Evolutionary conservation across 2,888 invertebrate genomes (phyloP).

Genomic region (Prosapia bicincta): DNA sequence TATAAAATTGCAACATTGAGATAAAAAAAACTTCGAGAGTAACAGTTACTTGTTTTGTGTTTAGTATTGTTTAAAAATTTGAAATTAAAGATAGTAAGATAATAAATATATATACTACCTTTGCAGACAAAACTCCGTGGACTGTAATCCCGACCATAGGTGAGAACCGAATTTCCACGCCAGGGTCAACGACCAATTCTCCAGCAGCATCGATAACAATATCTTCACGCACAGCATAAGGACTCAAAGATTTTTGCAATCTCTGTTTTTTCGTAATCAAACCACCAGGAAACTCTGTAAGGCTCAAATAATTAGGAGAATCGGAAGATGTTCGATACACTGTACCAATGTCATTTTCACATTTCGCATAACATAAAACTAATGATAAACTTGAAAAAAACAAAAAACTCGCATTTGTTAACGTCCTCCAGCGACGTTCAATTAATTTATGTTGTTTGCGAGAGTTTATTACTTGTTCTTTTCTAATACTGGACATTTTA

Average conservation of each 20-base stretch:
- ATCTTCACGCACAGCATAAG: conserved; percentile 75
- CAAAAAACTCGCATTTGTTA: neutral
- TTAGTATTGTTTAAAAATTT: too few relatives aligned
- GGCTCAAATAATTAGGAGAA: neutral
- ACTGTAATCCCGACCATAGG: conserved; percentile 93
- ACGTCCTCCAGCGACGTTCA: conserved; percentile 29
- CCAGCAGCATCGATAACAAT: conserved; percentile 74
- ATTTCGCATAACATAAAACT: neutral
- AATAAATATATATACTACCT: conserved; percentile 57
- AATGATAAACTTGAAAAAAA: neutral
- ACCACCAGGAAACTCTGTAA: conserved; percentile 45
- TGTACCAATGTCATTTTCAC: neutral
- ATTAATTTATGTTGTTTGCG: conserved; percentile 15
- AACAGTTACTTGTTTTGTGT: too few relatives aligned
- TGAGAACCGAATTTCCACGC: conserved; percentile 84
- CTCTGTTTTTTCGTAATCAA: conserved; percentile 56
- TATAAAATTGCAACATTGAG: too few relatives aligned
- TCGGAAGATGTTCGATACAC: neutral
- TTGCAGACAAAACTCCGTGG: conserved; percentile 80
- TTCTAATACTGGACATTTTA: neutral
- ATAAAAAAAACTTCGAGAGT: too few relatives aligned
- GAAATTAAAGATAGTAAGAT: too few relatives aligned
- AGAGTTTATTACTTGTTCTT: conserved; percentile 9
- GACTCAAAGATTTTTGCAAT: conserved; percentile 58
- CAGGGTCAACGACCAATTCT: conserved; percentile 82